Evolutionary conservation across 1,140 invertebrate species (phyloP).

Genomic region (Drosophila virilis): DNA sequence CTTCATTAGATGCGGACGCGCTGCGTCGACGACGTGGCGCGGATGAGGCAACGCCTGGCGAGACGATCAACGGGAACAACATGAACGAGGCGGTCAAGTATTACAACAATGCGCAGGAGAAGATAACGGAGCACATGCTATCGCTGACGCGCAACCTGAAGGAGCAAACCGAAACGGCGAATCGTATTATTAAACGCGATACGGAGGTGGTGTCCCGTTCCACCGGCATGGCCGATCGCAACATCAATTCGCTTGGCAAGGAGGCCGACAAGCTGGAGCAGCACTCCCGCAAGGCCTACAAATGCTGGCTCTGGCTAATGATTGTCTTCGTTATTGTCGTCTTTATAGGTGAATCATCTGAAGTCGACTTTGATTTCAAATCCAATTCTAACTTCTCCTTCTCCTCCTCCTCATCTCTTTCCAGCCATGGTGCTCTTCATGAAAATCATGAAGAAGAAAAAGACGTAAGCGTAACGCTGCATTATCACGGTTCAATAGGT

Average conservation of each 20-base stretch:
- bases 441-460: constrained; percentile 89
- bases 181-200: constrained; percentile 94
- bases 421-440: constrained; percentile 93
- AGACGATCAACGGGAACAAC: constrained; percentile 85
- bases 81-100: constrained; percentile 93
- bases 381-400: background rate
- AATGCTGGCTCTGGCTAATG: constrained; percentile 97
- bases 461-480: constrained; percentile 39
- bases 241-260: constrained; percentile 90
- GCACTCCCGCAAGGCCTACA: constrained; percentile 94
- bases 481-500: constrained; percentile 62
- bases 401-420: constrained; percentile 65
- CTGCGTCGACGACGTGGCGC: constrained; percentile 74
- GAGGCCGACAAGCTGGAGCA: constrained; percentile 93
- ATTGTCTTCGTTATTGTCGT: constrained; percentile 92
- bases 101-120: constrained; percentile 94
- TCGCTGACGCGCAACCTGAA: constrained; percentile 93
- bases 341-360: constrained; percentile 91
- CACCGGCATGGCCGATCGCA: constrained; percentile 90
- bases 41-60: constrained; percentile 31
- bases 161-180: constrained; percentile 93
- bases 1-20: constrained; percentile 84
- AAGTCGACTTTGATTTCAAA: background rate
- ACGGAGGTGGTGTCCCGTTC: constrained; percentile 93
- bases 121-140: constrained; percentile 96